Evolutionary conservation across 2,888 invertebrate genomes (phyloP).

Genomic region (Ochropacha duplaris): DNA sequence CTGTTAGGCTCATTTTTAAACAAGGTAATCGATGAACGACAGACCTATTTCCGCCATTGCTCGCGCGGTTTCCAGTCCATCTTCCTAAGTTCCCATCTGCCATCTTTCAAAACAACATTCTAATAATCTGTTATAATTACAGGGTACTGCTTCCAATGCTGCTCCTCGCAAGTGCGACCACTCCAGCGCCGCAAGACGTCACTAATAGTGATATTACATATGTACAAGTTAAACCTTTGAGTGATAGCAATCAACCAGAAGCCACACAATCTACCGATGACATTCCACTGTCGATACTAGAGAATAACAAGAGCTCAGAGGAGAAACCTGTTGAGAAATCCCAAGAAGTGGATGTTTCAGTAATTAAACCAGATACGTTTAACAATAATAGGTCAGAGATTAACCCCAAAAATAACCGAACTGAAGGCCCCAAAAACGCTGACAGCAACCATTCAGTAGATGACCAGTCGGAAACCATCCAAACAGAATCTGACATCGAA

Average conservation of each 20-base stretch:
- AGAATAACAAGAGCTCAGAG: constrained; percentile 14
- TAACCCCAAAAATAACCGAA: not conserved
- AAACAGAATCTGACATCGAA: not conserved
- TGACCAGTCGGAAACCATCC: constrained; percentile 3
- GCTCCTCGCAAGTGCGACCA: constrained; percentile 37
- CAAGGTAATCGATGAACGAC: no score
- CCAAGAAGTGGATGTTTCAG: not conserved
- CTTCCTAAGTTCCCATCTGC: not conserved
- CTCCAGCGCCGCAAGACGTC: constrained; percentile 53
- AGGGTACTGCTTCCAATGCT: constrained; percentile 47
- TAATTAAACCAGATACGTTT: not conserved
- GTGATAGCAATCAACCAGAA: constrained; percentile 17
- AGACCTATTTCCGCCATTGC: no score
- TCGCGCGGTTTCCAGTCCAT: not conserved
- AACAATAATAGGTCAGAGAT: not conserved
- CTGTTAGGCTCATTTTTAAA: no score
- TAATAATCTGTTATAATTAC: constrained; percentile 32
- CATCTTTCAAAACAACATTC: constrained; percentile 1
- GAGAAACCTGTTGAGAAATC: not conserved
- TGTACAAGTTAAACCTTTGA: constrained; percentile 50
- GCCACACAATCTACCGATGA: constrained; percentile 36
- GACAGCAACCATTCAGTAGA: not conserved
- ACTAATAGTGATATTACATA: constrained; percentile 56
- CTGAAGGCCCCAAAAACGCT: not conserved
- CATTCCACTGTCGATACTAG: constrained; percentile 41